Base-by-base conservation (phyloP, 1,140 invertebrate genomes). In the Papilio dardanus region DNA sequence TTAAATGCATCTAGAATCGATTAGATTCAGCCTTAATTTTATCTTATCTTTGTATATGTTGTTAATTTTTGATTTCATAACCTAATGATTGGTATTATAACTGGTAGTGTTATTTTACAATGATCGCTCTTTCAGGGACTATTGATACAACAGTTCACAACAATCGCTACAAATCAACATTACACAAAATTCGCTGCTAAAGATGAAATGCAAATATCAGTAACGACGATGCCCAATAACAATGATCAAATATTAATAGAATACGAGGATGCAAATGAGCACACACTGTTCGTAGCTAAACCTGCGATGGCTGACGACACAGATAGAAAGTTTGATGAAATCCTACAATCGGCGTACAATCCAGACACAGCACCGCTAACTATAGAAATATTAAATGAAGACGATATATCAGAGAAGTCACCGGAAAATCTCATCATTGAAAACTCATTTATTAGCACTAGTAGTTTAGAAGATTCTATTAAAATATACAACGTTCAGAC, bases 401-500 rank as follows among this genome's bases (percentile, higher is more conserved):
- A 75, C 7, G 81, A 87, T 14, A 86, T 88, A 78, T 78, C 77
- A 30, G 77, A 84, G 30, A 90, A 89, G 78, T 89, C 89, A 19
- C 85, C 89, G 46, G 79, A 76, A 21, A 79, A 77, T 71, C 65
- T 79, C 28, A 90, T 84, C 74, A 79, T 87, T 30, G 89, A 88
- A 74, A 83, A 87, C 67, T 91, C 88, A 30, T 86, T 87, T 69
- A 78, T 90, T 71, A 93, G 91, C 74, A 86, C 92, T 0, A 94
- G 93, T 75, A 93, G 92, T 81, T 81, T 93, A 35, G 93, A 93
- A 79, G 93, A 94, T 78, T 90, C 90, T 28, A 93, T 93, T 71
- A 93, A 93, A 89, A 92, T 94, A 79, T 94, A 94, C 77, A 94
- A 94, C 71, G 86, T 94, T 42, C 89, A 92, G 84, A 92, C 90